Evolutionary conservation across 2,888 invertebrate species (phyloP), one percentile per base, ranked within the genome.

Genomic region (Papilio demoleus): DNA sequence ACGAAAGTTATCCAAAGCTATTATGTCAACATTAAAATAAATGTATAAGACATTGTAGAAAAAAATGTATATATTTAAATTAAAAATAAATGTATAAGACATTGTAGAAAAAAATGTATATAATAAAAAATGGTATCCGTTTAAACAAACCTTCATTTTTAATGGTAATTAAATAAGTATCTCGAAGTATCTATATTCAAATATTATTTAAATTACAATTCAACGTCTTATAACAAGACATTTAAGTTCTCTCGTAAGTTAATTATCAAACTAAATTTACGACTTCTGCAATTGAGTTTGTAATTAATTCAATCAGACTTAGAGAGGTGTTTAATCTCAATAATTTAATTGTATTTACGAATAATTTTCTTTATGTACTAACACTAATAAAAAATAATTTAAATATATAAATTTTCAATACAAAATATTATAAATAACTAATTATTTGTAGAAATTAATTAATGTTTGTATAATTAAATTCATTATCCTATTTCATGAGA

Each of bases 181-280:
- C 45, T 19, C 11, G 2, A 36, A 14, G 38, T 38, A 45, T 3
- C 11, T 8, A 42, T 6, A 45, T 24, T 22, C 22, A 24, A 50
- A n/a, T 27, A n/a, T 27, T 53, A 27, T 27, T 14, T 27, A 27
- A 53, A 53, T 27, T 53, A 22, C 27, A 27, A n/a, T 27, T 24
- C 14, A n/a, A 27, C 53, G 27, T 5, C 14, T 53, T 27, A 53
- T 27, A 24, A 27, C 53, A 53, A 50, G 50, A 27, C 8, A 24
- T 53, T 27, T 59, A 59, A 36, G 58, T 22, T 40, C 40, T 42
- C 47, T 71, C 62, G 53, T 65, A 71, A 67, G 65, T 71, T 69
- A 69, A 61, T 72, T 60, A 50, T 40, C 65, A 38, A 47, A 50
- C 58, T 50, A 59, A 31, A 50, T 34, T 19, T 24, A 40, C 38